A percentile compares a stretch with the other conserved stretches of the same genome.
phyloP scores from a whole-genome alignment of 2,797 vertebrate species.

The Lagodon rhomboides region DNA sequence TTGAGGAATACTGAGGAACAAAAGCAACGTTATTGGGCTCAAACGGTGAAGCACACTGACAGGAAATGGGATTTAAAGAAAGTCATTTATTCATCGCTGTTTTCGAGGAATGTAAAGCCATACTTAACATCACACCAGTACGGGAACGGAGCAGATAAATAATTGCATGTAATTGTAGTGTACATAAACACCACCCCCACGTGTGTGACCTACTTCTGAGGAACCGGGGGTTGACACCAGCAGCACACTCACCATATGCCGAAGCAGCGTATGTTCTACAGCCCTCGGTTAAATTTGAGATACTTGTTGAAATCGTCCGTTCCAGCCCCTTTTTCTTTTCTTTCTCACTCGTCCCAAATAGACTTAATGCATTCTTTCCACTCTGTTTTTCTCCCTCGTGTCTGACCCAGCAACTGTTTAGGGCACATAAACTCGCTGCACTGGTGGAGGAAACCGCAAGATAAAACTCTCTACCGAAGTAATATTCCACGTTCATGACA shows the following conservation, averaged over 20 bases:
- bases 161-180: conserved; percentile 68
- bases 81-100: not conserved
- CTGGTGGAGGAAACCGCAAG: conserved; percentile 54
- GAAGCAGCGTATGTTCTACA: conserved; percentile 32
- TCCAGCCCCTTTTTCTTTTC: conserved; percentile 27
- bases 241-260: conserved; percentile 50
- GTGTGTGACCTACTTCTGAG: conserved; percentile 78
- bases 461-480: conserved; percentile 43
- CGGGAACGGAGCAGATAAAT: conserved; percentile 52
- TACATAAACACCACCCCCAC: conserved; percentile 57
- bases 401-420: conserved; percentile 61
- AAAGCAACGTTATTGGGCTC: no score
- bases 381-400: conserved; percentile 42
- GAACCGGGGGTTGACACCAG: conserved; percentile 58
- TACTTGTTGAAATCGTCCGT: conserved; percentile 30
- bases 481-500: conserved; percentile 53
- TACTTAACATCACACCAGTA: conserved; percentile 8
- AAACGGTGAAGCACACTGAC: not conserved
- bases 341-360: conserved; percentile 32
- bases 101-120: not conserved
- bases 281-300: conserved; percentile 36
- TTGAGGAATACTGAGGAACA: not conserved
- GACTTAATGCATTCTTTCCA: conserved; percentile 70
- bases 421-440: conserved; percentile 47
- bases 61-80: not conserved